Percentiles rank a stretch among this genome's conserved stretches.
Conservation (phyloP, 2,113 vertebrate genomes). For the Plotosus lineatus region DNA sequence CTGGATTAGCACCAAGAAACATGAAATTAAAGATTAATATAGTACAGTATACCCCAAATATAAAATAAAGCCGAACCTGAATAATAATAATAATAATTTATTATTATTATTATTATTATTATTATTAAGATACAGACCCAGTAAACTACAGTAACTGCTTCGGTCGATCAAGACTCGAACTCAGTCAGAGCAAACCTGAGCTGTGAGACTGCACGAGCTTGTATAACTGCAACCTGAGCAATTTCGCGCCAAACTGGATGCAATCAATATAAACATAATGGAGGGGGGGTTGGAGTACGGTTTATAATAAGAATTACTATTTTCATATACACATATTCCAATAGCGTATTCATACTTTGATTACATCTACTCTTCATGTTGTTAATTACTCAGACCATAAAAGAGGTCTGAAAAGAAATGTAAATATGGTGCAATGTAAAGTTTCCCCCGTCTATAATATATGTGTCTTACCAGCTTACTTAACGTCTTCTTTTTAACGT, state of each 20-base stretch:
- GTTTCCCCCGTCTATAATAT: too few species aligned
- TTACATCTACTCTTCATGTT: accelerated
- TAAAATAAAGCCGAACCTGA: not conserved
- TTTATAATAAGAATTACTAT: not conserved
- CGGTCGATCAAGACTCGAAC: too few species aligned
- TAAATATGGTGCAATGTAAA: too few species aligned
- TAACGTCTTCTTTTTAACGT: too few species aligned
- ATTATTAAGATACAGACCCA: too few species aligned
- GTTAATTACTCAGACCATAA: not conserved
- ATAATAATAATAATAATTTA: too few species aligned
- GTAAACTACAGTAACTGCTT: too few species aligned
- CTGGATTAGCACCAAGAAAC: too few species aligned
- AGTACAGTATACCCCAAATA: not conserved
- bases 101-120: too few species aligned
- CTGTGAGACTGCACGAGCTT: not conserved
- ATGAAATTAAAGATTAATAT: not conserved
- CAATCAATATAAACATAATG: conserved; percentile 34
- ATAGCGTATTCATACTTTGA: not conserved
- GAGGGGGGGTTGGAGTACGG: not conserved
- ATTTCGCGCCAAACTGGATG: conserved; percentile 61
- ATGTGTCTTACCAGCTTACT: too few species aligned
- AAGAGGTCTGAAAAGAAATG: not conserved
- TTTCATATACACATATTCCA: not conserved
- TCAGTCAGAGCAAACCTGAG: accelerated
- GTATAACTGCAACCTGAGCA: not conserved